Percentiles rank a stretch among this genome's conserved stretches.
These are phyloP conservation scores for Falco columbarius DNA, from an alignment of 2,797 vertebrate species.

Conservation along the genomic window DNA sequence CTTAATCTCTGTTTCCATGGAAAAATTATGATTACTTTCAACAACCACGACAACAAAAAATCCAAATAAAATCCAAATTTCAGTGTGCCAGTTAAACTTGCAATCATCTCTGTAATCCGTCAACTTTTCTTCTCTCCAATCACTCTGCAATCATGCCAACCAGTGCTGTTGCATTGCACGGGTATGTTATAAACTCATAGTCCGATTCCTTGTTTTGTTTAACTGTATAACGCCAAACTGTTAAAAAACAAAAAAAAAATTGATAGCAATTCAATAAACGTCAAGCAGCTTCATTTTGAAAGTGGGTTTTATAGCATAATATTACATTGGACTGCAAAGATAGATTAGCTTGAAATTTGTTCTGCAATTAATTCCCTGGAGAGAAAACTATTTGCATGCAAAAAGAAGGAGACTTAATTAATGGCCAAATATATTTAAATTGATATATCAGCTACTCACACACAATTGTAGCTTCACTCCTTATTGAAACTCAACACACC, in stretches of 20 bases:
- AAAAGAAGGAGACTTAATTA: slow-evolving; percentile 49
- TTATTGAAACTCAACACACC: not conserved
- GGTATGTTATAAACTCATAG: not conserved
- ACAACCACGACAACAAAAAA: not conserved
- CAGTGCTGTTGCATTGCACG: not conserved
- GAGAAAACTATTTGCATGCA: slow-evolving; percentile 51
- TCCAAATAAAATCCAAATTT: not conserved
- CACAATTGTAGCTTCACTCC: slow-evolving; percentile 10
- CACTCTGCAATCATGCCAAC: not conserved
- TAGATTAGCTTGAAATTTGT: slow-evolving; percentile 50
- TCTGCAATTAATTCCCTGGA: slow-evolving; percentile 61
- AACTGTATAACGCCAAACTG: not conserved
- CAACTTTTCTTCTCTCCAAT: not conserved
- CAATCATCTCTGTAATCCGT: not conserved
- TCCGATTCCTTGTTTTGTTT: not conserved
- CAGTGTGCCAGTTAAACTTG: rapidly evolving
- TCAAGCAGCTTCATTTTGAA: not conserved
- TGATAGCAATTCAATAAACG: not conserved
- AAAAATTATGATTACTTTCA: not conserved
- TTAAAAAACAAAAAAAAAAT: not conserved
- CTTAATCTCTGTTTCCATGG: not conserved
- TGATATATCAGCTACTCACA: slow-evolving; percentile 51
- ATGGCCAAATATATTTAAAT: slow-evolving; percentile 56
- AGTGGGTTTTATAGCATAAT: not conserved
- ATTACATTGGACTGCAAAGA: slow-evolving; percentile 43